These are phyloP conservation scores for Ameiurus melas DNA, from an alignment of 2,113 vertebrate species.

Conservation along the genomic window DNA sequence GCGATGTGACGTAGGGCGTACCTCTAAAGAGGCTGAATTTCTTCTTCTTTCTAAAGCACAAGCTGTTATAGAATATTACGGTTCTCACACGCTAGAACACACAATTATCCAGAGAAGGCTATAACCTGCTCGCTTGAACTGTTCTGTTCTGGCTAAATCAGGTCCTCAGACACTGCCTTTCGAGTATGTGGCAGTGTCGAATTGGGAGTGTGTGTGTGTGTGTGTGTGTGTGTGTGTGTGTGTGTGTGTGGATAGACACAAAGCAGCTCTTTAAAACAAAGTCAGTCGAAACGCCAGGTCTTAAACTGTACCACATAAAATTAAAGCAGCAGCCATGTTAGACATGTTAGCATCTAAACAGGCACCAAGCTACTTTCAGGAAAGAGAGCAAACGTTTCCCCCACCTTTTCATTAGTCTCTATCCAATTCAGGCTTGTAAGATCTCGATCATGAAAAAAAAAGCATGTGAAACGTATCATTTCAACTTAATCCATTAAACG, in stretches of 20 bases:
- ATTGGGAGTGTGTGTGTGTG: constrained; percentile 31
- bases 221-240: constrained; percentile 33
- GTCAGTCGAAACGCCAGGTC: constrained; percentile 51
- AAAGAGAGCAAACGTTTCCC: constrained; percentile 63
- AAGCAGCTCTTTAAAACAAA: constrained; percentile 43
- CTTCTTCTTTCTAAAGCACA: constrained; percentile 72
- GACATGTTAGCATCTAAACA: constrained; percentile 42
- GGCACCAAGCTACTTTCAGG: constrained; percentile 55
- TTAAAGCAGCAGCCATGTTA: constrained; percentile 67
- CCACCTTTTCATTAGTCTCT: constrained; percentile 77
- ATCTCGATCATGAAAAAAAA: constrained; percentile 22
- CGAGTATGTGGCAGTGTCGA: constrained; percentile 34
- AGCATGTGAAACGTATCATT: constrained; percentile 38
- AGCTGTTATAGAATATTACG: constrained; percentile 67
- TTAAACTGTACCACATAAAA: constrained; percentile 33
- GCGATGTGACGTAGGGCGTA: constrained; percentile 88
- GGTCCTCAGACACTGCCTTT: constrained; percentile 14
- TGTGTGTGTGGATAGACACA: constrained; percentile 42
- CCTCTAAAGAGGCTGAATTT: constrained; percentile 78
- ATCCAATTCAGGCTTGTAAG: constrained; percentile 65
- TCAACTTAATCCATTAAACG: constrained; percentile 59
- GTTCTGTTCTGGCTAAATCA: constrained; percentile 22
- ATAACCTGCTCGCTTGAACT: background rate
- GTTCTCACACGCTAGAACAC: constrained; percentile 47
- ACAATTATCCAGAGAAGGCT: background rate